phyloP scores from a whole-genome alignment of 2,888 invertebrate species.

The Stegophylla sp. region DNA sequence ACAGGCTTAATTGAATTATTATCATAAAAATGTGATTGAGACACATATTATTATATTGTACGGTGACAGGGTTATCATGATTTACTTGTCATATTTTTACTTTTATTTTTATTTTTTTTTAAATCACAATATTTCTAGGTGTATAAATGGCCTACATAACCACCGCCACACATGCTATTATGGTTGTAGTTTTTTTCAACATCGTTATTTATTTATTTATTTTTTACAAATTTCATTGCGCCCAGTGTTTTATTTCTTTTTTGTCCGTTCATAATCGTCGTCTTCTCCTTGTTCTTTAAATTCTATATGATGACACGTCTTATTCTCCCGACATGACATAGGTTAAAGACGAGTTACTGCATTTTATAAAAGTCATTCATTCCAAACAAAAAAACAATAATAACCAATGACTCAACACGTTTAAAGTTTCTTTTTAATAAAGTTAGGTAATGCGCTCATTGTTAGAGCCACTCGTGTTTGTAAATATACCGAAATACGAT shows the following conservation, averaged over 20 bases:
- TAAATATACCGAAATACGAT: slow-evolving; percentile 56
- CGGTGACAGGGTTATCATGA: slow-evolving; percentile 20
- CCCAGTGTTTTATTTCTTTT: slow-evolving; percentile 47
- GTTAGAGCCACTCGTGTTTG: slow-evolving; percentile 55
- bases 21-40: slow-evolving; percentile 34
- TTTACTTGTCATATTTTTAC: slow-evolving; percentile 4
- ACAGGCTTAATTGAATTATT: slow-evolving; percentile 21
- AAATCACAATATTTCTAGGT: slow-evolving; percentile 16
- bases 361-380: slow-evolving; percentile 59
- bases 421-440: slow-evolving; percentile 59
- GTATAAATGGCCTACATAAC: slow-evolving; percentile 44
- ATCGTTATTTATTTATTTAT: slow-evolving; percentile 35
- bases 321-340: slow-evolving; percentile 55
- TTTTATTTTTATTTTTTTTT: background rate
- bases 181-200: slow-evolving; percentile 22
- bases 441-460: slow-evolving; percentile 58
- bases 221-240: slow-evolving; percentile 23
- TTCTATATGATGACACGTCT: slow-evolving; percentile 56
- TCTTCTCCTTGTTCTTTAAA: slow-evolving; percentile 44
- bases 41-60: background rate
- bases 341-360: slow-evolving; percentile 55
- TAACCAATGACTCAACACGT: slow-evolving; percentile 59
- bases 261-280: slow-evolving; percentile 37
- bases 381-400: slow-evolving; percentile 57
- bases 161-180: background rate